These are phyloP conservation scores for Tauraco hartlaubi DNA, from an alignment of 2,797 vertebrate genomes.

Conservation along the genomic window DNA sequence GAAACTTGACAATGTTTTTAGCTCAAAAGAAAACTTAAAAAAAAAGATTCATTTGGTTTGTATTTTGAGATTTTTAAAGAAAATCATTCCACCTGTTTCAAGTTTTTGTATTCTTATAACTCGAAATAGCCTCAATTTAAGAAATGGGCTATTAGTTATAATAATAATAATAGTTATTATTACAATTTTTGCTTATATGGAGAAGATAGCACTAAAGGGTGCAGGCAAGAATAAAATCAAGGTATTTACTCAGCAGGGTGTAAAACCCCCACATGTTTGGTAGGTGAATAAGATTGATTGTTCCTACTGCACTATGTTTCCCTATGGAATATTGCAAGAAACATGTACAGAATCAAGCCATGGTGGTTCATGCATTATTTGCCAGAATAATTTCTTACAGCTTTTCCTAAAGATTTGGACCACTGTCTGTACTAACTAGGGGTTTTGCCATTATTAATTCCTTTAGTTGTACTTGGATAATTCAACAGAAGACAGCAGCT, in stretches of 20 bases:
- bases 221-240: background rate
- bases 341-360: background rate
- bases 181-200: background rate
- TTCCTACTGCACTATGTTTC: background rate
- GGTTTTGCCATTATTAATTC: background rate
- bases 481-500: background rate
- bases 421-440: background rate
- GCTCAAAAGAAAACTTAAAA: background rate
- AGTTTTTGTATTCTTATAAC: background rate
- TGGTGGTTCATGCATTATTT: background rate
- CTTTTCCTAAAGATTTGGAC: background rate
- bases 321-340: background rate
- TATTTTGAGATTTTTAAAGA: background rate
- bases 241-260: background rate
- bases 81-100: background rate
- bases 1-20: conserved; percentile 34
- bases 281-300: background rate
- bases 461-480: background rate
- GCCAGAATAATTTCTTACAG: background rate
- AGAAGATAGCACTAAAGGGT: background rate
- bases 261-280: background rate
- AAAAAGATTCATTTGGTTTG: background rate
- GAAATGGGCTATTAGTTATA: background rate
- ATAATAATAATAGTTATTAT: background rate
- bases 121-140: conserved; percentile 18